A percentile compares a stretch with the other conserved stretches of the same genome.
Conservation (phyloP, 2,888 invertebrate genomes). For the Tachina lurida region DNA sequence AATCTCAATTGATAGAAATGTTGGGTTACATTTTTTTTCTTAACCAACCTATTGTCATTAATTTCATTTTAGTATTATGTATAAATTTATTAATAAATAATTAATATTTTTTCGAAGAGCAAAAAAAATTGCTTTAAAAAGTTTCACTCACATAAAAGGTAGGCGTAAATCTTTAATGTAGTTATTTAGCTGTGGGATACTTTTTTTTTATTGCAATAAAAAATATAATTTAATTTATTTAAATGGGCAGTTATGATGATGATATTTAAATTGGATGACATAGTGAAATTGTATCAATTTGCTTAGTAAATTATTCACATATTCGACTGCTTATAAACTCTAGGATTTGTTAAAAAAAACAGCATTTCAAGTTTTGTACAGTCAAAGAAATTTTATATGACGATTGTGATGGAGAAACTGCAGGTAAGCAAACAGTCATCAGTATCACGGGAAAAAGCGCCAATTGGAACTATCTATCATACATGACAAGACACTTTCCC, state of each 20-base stretch:
- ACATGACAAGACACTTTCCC: no score
- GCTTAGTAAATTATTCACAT: background rate
- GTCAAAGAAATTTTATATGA: background rate
- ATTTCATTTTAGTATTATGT: slow-evolving; percentile 11
- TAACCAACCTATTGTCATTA: background rate
- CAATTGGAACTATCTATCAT: no score
- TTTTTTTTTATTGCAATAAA: background rate
- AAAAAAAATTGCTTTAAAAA: slow-evolving; percentile 16
- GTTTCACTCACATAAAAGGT: slow-evolving; percentile 44
- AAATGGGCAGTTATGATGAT: slow-evolving; percentile 12
- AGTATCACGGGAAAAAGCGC: no score
- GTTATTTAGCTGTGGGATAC: background rate
- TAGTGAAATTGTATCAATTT: slow-evolving; percentile 28
- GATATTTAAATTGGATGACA: slow-evolving; percentile 12
- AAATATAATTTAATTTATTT: slow-evolving; percentile 34
- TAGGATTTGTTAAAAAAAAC: background rate
- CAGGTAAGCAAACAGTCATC: no score
- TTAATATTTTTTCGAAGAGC: slow-evolving; percentile 3
- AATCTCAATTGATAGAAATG: no score
- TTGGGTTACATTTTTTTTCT: no score
- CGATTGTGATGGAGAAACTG: no score
- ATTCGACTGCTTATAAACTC: background rate
- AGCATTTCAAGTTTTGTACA: background rate
- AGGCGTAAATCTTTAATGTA: slow-evolving; percentile 33
- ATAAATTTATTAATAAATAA: slow-evolving; percentile 50